phyloP scores from a whole-genome alignment of 2,888 invertebrate genomes.

The Volucella zonaria region DNA sequence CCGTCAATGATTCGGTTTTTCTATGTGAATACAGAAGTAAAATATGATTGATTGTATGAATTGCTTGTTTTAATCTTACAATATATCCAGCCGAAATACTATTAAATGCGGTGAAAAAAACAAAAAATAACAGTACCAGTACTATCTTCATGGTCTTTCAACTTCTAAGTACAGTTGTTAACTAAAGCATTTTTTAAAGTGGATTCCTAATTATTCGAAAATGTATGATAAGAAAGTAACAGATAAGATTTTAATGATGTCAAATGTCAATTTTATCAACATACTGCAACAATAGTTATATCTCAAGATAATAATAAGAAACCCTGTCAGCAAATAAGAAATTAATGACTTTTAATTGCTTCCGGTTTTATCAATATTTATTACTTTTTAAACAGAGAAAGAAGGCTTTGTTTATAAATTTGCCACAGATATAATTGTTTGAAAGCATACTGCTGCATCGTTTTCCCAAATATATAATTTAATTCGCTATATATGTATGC shows the following conservation, averaged over 20 bases:
- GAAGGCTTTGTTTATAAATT: too few species aligned
- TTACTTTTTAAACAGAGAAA: too few species aligned
- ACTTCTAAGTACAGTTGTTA: neutral
- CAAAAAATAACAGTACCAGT: neutral
- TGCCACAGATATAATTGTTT: too few species aligned
- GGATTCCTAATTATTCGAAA: neutral
- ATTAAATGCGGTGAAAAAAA: neutral
- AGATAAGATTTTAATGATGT: slow-evolving; percentile 11
- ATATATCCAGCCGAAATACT: slow-evolving; percentile 8
- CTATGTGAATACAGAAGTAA: slow-evolving; percentile 51
- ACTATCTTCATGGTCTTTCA: slow-evolving; percentile 13
- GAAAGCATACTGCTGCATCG: too few species aligned
- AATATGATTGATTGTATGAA: neutral
- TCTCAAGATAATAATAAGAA: too few species aligned
- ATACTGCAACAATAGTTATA: too few species aligned
- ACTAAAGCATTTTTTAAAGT: neutral
- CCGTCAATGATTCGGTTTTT: slow-evolving; percentile 79
- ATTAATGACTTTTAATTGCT: too few species aligned
- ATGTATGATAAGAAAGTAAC: neutral
- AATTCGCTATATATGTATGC: too few species aligned
- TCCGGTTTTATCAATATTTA: too few species aligned
- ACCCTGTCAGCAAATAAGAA: too few species aligned
- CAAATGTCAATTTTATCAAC: neutral
- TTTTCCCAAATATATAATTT: too few species aligned
- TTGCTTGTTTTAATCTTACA: slow-evolving; percentile 18